A percentile compares a stretch with the other conserved stretches of the same genome.
Evolutionary conservation across 2,888 invertebrate species (phyloP).

Genomic region (Galeopsomyia nigrocyanea): DNA sequence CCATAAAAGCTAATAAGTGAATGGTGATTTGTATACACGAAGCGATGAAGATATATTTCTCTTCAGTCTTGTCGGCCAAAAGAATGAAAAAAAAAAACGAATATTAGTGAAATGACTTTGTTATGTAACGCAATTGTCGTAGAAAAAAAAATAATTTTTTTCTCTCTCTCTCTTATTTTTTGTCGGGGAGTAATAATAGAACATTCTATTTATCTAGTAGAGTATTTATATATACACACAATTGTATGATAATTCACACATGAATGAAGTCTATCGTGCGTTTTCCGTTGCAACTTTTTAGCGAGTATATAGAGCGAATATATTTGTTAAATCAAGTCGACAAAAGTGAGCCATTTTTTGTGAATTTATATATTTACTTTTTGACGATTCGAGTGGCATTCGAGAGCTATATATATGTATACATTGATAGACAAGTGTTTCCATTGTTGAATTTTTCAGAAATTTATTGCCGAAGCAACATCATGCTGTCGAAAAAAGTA

Average conservation of each 20-base stretch:
- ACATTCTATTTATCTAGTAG: slow-evolving; percentile 40
- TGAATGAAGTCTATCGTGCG: slow-evolving; percentile 37
- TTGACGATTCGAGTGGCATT: slow-evolving; percentile 6
- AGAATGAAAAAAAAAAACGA: slow-evolving; percentile 10
- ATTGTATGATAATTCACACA: slow-evolving; percentile 23
- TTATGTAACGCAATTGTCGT: slow-evolving; percentile 13
- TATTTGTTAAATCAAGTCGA: slow-evolving; percentile 31
- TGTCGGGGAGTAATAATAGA: slow-evolving; percentile 18
- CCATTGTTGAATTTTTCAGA: background rate
- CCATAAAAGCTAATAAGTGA: slow-evolving; percentile 21
- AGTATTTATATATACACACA: slow-evolving; percentile 42
- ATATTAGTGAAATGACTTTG: slow-evolving; percentile 25
- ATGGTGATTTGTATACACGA: slow-evolving; percentile 18
- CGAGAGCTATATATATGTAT: slow-evolving; percentile 1
- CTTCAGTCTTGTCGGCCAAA: slow-evolving; percentile 38
- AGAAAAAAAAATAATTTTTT: background rate
- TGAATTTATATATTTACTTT: slow-evolving; percentile 26
- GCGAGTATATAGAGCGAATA: slow-evolving; percentile 21
- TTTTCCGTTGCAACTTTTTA: slow-evolving; percentile 43
- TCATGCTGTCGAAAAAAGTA: too few relatives aligned
- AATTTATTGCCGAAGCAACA: too few relatives aligned
- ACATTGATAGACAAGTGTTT: slow-evolving; percentile 33
- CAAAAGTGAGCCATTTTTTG: slow-evolving; percentile 23
- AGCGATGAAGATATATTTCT: slow-evolving; percentile 20
- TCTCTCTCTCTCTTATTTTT: slow-evolving; percentile 4